Evolutionary conservation across 2,888 invertebrate species (phyloP).

Genomic region (Drosophila pseudotalamancana): DNA sequence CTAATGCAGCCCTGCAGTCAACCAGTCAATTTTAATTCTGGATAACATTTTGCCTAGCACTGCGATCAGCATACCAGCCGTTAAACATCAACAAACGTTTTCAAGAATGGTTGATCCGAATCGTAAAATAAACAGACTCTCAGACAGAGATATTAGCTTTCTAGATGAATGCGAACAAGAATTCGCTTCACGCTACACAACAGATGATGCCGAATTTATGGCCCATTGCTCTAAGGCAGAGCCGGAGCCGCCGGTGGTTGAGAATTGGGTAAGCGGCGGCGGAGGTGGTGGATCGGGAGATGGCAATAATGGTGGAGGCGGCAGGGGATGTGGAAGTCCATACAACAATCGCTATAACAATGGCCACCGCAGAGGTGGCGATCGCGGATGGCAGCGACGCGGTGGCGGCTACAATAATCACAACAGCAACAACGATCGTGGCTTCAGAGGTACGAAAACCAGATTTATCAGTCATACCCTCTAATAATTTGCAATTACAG

Average conservation of each 20-base stretch:
- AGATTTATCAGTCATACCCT: no score
- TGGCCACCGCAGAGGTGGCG: conserved; percentile 48
- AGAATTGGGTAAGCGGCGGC: conserved; percentile 85
- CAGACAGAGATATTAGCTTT: conserved; percentile 87
- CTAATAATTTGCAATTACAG: conserved; percentile 10
- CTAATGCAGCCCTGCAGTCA: not conserved
- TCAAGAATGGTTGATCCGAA: conserved; percentile 84
- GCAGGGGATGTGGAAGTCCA: conserved; percentile 13
- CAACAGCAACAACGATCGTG: conserved; percentile 8
- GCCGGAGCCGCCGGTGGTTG: conserved; percentile 87
- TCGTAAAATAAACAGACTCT: conserved; percentile 85
- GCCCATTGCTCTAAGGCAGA: conserved; percentile 82
- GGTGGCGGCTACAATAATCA: conserved; percentile 39
- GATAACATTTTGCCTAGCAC: not conserved
- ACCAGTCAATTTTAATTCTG: no score
- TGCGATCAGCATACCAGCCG: not conserved
- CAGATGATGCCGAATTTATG: conserved; percentile 87
- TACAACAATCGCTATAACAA: conserved; percentile 55
- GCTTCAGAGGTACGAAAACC: conserved; percentile 38
- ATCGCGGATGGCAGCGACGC: conserved; percentile 44
- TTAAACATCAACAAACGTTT: not conserved
- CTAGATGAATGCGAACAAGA: conserved; percentile 87
- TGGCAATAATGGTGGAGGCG: conserved; percentile 36
- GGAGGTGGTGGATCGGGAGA: conserved; percentile 36
- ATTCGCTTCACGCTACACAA: conserved; percentile 87